These are phyloP conservation scores for Acleris laterana DNA, from an alignment of 2,888 invertebrate species.

Conservation along the genomic window DNA sequence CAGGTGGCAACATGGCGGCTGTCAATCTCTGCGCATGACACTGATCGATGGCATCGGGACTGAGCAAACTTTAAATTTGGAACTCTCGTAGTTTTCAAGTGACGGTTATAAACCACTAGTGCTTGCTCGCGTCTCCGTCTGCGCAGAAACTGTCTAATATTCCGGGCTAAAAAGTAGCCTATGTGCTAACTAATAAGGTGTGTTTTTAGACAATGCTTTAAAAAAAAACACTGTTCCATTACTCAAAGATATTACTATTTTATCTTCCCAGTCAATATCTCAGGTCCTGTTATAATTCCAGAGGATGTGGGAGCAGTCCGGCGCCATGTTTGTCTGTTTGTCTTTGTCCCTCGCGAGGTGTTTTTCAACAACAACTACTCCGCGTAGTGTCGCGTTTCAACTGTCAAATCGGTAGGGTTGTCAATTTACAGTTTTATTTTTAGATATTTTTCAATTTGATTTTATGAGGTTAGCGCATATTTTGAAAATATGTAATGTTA, in stretches of 20 bases:
- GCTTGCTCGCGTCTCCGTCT: too few relatives aligned
- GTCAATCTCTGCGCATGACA: slow-evolving; percentile 20
- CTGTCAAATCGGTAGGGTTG: slow-evolving; percentile 20
- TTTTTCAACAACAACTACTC: slow-evolving; percentile 36
- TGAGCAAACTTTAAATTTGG: not conserved
- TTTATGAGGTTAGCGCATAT: too few relatives aligned
- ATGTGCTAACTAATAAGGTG: too few relatives aligned
- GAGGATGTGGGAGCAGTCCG: slow-evolving; percentile 4
- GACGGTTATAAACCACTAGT: too few relatives aligned
- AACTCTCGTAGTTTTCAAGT: too few relatives aligned
- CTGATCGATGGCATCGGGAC: slow-evolving; percentile 7
- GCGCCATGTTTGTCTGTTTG: slow-evolving; percentile 4
- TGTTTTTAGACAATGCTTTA: too few relatives aligned
- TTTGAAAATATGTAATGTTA: too few relatives aligned
- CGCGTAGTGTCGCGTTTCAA: slow-evolving; percentile 29
- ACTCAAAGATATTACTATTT: not conserved
- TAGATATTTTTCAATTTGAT: not conserved
- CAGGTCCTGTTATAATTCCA: not conserved
- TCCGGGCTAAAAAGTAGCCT: too few relatives aligned
- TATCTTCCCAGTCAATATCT: not conserved
- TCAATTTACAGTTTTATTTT: not conserved
- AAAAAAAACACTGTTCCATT: too few relatives aligned
- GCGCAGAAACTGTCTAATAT: too few relatives aligned
- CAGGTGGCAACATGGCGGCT: slow-evolving; percentile 20
- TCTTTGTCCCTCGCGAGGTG: slow-evolving; percentile 29